These are phyloP conservation scores for Brachycybe producta DNA, from an alignment of 2,888 invertebrate genomes.

Conservation along the genomic window DNA sequence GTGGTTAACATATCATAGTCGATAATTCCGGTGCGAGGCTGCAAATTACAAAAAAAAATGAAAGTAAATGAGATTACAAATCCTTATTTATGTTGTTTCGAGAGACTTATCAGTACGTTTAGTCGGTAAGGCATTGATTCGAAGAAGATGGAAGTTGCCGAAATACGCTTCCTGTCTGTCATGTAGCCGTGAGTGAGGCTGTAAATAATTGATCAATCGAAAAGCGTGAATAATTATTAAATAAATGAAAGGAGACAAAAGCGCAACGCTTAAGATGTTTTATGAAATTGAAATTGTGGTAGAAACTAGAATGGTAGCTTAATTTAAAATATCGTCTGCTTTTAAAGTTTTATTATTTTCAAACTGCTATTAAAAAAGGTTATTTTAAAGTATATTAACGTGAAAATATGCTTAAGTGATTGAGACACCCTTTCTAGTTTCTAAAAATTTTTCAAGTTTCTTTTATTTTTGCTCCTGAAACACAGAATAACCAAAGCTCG, in stretches of 20 bases:
- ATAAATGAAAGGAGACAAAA: not conserved
- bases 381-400: too few relatives aligned
- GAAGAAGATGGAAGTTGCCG: constrained; percentile 47
- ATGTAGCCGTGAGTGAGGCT: constrained; percentile 39
- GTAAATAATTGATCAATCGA: constrained; percentile 16
- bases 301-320: too few relatives aligned
- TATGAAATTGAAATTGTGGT: too few relatives aligned
- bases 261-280: not conserved
- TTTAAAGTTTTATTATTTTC: too few relatives aligned
- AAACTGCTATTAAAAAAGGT: too few relatives aligned
- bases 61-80: not conserved
- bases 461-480: too few relatives aligned
- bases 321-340: too few relatives aligned
- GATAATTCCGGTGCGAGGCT: constrained; percentile 40
- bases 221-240: not conserved
- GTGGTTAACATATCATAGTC: constrained; percentile 43
- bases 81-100: not conserved
- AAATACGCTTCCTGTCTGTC: constrained; percentile 40
- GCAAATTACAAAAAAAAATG: not conserved
- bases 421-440: too few relatives aligned
- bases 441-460: too few relatives aligned
- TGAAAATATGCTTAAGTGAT: too few relatives aligned
- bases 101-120: constrained; percentile 30
- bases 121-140: constrained; percentile 47
- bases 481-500: too few relatives aligned